A percentile compares a stretch with the other conserved stretches of the same genome.
Evolutionary conservation across 2,888 invertebrate species (phyloP).

Genomic region (Blomia tropicalis): DNA sequence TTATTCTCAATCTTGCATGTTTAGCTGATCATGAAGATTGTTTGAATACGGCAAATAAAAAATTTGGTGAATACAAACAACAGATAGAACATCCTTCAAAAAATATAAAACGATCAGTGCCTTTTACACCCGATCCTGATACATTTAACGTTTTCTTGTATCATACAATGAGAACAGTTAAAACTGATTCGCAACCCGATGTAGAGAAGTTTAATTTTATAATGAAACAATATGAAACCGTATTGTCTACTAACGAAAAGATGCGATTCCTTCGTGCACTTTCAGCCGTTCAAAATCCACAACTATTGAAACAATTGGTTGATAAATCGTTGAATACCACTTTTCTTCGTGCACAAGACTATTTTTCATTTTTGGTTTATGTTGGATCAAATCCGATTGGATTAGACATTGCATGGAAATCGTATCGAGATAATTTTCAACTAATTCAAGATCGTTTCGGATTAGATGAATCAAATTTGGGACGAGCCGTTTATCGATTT

Average conservation of each 20-base stretch:
- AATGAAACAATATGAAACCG: background rate
- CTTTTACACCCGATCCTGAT: background rate
- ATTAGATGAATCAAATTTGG: slow-evolving; percentile 16
- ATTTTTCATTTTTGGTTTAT: slow-evolving; percentile 50
- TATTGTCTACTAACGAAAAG: slow-evolving; percentile 50
- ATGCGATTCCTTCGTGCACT: slow-evolving; percentile 53
- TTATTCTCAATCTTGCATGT: slow-evolving; percentile 16
- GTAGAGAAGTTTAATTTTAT: slow-evolving; percentile 2
- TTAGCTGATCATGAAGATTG: background rate
- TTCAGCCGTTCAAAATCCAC: slow-evolving; percentile 48
- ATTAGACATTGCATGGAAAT: slow-evolving; percentile 60
- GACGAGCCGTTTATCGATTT: slow-evolving; percentile 13
- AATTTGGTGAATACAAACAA: background rate
- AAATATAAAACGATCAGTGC: background rate
- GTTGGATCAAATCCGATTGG: slow-evolving; percentile 60
- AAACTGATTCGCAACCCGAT: background rate
- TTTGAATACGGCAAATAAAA: background rate
- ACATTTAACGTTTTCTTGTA: background rate
- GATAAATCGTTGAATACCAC: slow-evolving; percentile 42
- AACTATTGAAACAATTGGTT: slow-evolving; percentile 51
- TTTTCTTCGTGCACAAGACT: slow-evolving; percentile 66
- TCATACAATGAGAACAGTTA: background rate
- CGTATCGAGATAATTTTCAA: slow-evolving; percentile 56
- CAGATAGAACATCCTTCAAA: background rate
- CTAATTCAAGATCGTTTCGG: slow-evolving; percentile 26